Evolutionary conservation across 2,113 vertebrate species (phyloP).

Genomic region (Microtus oregoni): DNA sequence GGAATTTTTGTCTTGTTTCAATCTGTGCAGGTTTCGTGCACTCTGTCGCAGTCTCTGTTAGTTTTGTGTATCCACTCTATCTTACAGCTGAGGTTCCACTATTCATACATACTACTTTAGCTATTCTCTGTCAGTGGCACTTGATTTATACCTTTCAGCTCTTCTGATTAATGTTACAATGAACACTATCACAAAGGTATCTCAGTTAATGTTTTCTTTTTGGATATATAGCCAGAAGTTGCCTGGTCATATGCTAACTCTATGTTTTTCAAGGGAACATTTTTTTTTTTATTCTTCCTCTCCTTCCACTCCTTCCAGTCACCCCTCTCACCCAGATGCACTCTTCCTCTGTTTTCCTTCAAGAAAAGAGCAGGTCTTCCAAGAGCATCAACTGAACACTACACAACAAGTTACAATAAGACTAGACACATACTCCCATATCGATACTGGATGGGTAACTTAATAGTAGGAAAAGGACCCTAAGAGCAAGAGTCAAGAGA

Average conservation of each 20-base stretch:
- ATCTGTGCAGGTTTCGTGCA: background rate
- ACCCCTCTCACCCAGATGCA: too few relatives aligned
- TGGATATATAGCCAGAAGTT: background rate
- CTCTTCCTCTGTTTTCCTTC: too few relatives aligned
- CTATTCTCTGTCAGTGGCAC: background rate
- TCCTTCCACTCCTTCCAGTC: too few relatives aligned
- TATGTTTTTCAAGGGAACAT: background rate
- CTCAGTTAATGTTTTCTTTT: background rate
- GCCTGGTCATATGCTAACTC: background rate
- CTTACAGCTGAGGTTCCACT: background rate
- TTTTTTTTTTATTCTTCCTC: too few relatives aligned
- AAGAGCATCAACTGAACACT: too few relatives aligned
- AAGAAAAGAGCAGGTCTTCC: too few relatives aligned
- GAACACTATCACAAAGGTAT: background rate
- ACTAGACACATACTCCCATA: too few relatives aligned
- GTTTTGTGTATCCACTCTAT: background rate
- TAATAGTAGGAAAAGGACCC: too few relatives aligned
- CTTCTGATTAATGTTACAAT: background rate
- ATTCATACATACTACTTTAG: background rate
- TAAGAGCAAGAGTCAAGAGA: too few relatives aligned
- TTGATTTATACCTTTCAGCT: background rate
- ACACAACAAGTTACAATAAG: too few relatives aligned
- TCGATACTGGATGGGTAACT: too few relatives aligned
- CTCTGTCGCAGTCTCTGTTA: background rate
- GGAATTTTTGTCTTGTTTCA: background rate